phyloP scores from a whole-genome alignment of 2,113 vertebrate genomes.

The Enhydra lutris region DNA sequence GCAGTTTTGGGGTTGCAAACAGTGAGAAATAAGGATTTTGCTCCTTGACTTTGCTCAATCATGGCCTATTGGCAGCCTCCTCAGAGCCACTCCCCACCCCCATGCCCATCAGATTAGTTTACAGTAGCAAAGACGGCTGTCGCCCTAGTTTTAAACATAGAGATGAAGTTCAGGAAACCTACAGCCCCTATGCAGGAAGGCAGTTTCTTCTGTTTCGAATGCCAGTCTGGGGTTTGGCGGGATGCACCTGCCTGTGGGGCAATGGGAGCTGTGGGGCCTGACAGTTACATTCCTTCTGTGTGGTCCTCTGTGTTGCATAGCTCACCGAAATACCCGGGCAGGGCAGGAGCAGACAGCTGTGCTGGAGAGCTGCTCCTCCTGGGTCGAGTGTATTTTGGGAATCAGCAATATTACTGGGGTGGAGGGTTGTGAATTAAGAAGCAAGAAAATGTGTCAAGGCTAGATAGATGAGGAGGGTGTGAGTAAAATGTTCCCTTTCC shows the following conservation, averaged over 20 bases:
- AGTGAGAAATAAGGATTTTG: constrained; percentile 31
- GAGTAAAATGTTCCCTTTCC: constrained; percentile 43
- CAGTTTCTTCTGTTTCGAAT: constrained; percentile 58
- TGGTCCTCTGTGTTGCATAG: constrained; percentile 62
- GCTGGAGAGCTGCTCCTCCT: constrained; percentile 63
- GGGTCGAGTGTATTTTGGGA: constrained; percentile 71
- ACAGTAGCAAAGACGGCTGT: constrained; percentile 70
- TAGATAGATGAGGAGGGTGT: constrained; percentile 45
- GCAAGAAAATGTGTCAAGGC: constrained; percentile 70
- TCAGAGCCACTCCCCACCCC: constrained; percentile 65
- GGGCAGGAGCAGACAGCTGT: constrained; percentile 71
- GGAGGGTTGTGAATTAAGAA: constrained; percentile 68
- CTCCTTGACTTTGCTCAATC: constrained; percentile 57
- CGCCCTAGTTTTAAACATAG: constrained; percentile 72
- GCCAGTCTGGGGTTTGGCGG: constrained; percentile 73
- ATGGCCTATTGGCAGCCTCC: constrained; percentile 64
- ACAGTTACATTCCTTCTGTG: constrained; percentile 66
- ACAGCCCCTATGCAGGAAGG: constrained; percentile 47
- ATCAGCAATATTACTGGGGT: constrained; percentile 64
- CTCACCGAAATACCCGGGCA: constrained; percentile 62
- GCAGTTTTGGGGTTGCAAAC: not conserved
- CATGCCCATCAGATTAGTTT: constrained; percentile 74
- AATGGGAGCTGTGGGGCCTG: constrained; percentile 45
- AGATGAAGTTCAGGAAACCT: constrained; percentile 63
- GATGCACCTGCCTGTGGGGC: constrained; percentile 64